phyloP scores from a whole-genome alignment of 30 jellyfish, hydroid and myxozoan genomes.

The Mastigias papua region DNA sequence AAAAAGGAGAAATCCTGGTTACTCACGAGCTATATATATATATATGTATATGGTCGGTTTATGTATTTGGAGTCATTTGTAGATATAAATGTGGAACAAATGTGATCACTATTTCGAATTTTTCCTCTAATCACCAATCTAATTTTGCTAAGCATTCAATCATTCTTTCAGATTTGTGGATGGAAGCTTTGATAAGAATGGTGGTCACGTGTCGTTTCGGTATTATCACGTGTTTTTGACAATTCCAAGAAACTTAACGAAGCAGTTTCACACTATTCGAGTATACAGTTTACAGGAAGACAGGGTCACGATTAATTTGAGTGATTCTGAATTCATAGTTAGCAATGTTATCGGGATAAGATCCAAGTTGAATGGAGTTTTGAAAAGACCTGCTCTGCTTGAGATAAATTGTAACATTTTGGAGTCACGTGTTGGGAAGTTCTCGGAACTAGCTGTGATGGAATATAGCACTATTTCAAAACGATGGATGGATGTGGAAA shows the following conservation, averaged over 20 bases:
- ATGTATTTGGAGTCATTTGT: no score
- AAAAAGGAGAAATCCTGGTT: no score
- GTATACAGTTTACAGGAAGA: not conserved
- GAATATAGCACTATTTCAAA: constrained; percentile 10
- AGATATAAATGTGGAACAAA: no score
- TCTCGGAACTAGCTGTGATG: constrained; percentile 7
- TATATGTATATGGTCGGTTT: no score
- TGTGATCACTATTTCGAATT: no score
- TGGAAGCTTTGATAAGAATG: constrained; percentile 2
- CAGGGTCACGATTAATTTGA: not conserved
- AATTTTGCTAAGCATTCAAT: no score
- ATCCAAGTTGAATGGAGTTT: not conserved
- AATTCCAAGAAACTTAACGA: constrained; percentile 5
- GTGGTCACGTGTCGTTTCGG: not conserved
- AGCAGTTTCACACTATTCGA: not conserved
- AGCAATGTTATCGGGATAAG: constrained; percentile 4
- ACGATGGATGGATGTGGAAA: constrained; percentile 24
- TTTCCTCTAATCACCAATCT: no score
- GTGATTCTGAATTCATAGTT: constrained; percentile 2
- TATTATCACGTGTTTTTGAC: constrained; percentile 26
- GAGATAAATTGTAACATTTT: constrained; percentile 14
- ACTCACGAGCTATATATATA: no score
- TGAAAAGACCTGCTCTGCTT: constrained; percentile 14
- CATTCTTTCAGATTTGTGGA: not conserved
- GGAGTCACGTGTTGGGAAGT: constrained; percentile 16